Conservation (phyloP, 1,140 invertebrate genomes). For the Armadillidium nasatum region DNA sequence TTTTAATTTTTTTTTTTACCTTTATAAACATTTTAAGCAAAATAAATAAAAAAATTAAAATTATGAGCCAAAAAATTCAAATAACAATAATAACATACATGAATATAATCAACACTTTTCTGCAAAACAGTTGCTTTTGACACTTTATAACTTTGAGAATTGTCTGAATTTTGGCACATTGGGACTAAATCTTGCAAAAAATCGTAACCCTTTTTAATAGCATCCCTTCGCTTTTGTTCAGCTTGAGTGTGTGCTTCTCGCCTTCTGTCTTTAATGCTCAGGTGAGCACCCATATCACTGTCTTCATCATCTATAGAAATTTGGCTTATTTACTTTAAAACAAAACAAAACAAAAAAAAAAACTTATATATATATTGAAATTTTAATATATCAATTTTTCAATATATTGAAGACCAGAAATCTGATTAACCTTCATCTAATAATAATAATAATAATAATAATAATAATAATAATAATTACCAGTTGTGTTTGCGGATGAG, state of each 20-base stretch:
- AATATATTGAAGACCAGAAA: no score
- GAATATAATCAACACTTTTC: constrained; percentile 63
- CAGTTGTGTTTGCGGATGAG: constrained; percentile 76
- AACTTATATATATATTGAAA: background rate
- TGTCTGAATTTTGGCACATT: constrained; percentile 77
- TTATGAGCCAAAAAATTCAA: background rate
- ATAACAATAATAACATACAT: constrained; percentile 53
- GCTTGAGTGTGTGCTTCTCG: constrained; percentile 94
- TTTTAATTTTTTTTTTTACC: no score
- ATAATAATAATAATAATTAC: constrained; percentile 54
- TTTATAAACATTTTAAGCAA: no score
- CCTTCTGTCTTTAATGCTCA: constrained; percentile 87
- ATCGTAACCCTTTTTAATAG: constrained; percentile 93
- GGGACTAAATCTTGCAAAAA: constrained; percentile 85
- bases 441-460: background rate
- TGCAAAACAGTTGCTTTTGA: constrained; percentile 91
- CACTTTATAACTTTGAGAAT: constrained; percentile 72
- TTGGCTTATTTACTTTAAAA: no score
- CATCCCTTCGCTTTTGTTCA: constrained; percentile 93
- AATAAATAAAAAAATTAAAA: no score
- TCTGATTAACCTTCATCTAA: no score
- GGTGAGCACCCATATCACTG: constrained; percentile 71
- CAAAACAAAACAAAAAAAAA: no score
- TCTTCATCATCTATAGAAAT: constrained; percentile 75
- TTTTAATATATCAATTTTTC: no score